Base-by-base conservation (phyloP, 2,888 invertebrate genomes). In the Tetranychus piercei region DNA sequence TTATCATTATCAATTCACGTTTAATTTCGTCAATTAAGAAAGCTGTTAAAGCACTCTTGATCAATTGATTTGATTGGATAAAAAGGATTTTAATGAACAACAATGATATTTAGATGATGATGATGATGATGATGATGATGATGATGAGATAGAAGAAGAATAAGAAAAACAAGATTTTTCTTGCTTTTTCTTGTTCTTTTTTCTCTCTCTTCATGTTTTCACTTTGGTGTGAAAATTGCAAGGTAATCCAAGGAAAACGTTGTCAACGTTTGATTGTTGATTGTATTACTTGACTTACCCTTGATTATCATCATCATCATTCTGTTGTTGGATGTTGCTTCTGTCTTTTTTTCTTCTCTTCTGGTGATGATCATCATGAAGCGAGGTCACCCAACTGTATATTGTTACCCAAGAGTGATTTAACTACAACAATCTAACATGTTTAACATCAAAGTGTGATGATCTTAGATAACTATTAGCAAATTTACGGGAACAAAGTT, bases 201-300 rank as follows among this genome's bases (percentile, higher is more conserved):
- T 55, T 55, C 15, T 55, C 6, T 15, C 4, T 15, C 15, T 15
- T 55, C 11, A 55, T 55, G 55, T 55, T 55, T 55, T 55, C 55
- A 55, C 55, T 55, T 55, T 55, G 55, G 55, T 55, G 55, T 55
- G 55, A 55, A 55, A 55, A 55, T 55, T 55, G 55, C 55, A 55
- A 15, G 15, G 55, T 55, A 55, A 55, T 6, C 55, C 55, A 55
- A 55, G 55, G 55, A 55, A 55, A 55, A 55, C 55, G 55, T 55
- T 55, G 55, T 55, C 55, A 55, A 55, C 9, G 9, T 9, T 55
- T 55, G 15, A 15, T 55, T 55, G 55, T 15, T 55, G 9, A 15
- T 55, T 55, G 55, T 55, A 55, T 55, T 55, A 55, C 55, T 55
- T 55, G 55, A 55, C 55, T 55, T 55, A 55, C 55, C 55, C 55